Conservation (phyloP, 1,140 invertebrate genomes). For the Drosophila serrata region DNA sequence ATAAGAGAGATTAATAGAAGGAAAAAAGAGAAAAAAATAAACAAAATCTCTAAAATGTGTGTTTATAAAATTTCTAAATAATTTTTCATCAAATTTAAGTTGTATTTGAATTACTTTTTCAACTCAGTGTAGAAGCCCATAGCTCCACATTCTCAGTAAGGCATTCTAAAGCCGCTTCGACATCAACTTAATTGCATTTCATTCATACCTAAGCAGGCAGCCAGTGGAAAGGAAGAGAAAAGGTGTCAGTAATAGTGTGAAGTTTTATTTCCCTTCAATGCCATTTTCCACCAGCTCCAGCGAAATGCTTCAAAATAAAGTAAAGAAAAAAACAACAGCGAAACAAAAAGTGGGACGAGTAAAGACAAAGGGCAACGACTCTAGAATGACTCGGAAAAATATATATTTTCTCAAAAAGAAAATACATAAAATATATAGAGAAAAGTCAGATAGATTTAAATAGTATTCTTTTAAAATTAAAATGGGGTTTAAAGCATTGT, state of each 20-base stretch:
- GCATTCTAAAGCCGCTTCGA: slow-evolving; percentile 66
- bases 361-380: slow-evolving; percentile 1
- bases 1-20: too few relatives aligned
- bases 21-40: background rate
- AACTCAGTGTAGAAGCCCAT: background rate
- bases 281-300: slow-evolving; percentile 26
- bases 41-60: background rate
- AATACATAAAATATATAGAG: background rate
- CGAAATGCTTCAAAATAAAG: slow-evolving; percentile 45
- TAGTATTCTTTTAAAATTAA: background rate
- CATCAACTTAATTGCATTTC: slow-evolving; percentile 81
- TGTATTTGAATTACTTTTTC: background rate
- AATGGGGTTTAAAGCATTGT: background rate
- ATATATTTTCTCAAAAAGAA: background rate
- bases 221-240: slow-evolving; percentile 3
- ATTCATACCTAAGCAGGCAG: slow-evolving; percentile 74
- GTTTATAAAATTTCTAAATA: background rate
- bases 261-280: slow-evolving; percentile 78
- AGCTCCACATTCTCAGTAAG: slow-evolving; percentile 18
- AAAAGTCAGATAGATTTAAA: background rate
- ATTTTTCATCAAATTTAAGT: background rate
- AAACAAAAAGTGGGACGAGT: slow-evolving; percentile 5
- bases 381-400: background rate
- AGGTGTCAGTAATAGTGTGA: slow-evolving; percentile 62
- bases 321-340: slow-evolving; percentile 27